Evolutionary conservation across 2,888 invertebrate species (phyloP).

Genomic region (Lepidocyrtinus sp.): DNA sequence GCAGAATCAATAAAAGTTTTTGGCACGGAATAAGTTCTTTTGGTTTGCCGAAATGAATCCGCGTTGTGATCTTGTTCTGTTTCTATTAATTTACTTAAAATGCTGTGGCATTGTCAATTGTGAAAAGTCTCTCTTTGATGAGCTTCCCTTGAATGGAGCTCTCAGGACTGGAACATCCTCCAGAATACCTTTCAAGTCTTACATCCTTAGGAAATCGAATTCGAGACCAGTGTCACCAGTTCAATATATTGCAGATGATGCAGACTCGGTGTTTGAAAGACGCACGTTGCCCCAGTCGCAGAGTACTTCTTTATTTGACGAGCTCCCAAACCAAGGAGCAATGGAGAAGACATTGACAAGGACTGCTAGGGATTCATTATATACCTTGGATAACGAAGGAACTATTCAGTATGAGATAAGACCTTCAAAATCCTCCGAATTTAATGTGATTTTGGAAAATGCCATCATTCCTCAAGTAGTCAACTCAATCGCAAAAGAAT

Average conservation of each 20-base stretch:
- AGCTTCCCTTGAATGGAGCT: slow-evolving; percentile 66
- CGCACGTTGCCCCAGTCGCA: neutral
- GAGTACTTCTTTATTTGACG: slow-evolving; percentile 62
- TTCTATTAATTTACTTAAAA: neutral
- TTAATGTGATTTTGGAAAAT: slow-evolving; percentile 51
- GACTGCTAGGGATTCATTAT: slow-evolving; percentile 44
- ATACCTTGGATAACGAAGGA: slow-evolving; percentile 25
- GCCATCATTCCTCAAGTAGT: slow-evolving; percentile 57
- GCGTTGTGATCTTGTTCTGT: too few species aligned
- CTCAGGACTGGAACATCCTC: too few species aligned
- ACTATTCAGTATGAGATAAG: slow-evolving; percentile 49
- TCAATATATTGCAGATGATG: neutral
- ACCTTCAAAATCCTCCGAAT: slow-evolving; percentile 49
- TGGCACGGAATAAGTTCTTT: too few species aligned
- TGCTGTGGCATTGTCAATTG: too few species aligned
- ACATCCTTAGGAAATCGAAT: neutral
- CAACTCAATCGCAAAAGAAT: slow-evolving; percentile 45
- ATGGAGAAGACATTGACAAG: slow-evolving; percentile 29
- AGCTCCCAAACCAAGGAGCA: slow-evolving; percentile 67
- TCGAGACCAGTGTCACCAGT: neutral
- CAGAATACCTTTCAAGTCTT: too few species aligned
- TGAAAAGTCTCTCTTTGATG: slow-evolving; percentile 64
- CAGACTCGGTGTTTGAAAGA: neutral
- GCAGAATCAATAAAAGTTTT: too few species aligned
- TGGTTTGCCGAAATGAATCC: too few species aligned